Percentiles rank a stretch among this genome's conserved stretches.
phyloP scores from a whole-genome alignment of 2,113 vertebrate species.

The Nannobrachium achirus region DNA sequence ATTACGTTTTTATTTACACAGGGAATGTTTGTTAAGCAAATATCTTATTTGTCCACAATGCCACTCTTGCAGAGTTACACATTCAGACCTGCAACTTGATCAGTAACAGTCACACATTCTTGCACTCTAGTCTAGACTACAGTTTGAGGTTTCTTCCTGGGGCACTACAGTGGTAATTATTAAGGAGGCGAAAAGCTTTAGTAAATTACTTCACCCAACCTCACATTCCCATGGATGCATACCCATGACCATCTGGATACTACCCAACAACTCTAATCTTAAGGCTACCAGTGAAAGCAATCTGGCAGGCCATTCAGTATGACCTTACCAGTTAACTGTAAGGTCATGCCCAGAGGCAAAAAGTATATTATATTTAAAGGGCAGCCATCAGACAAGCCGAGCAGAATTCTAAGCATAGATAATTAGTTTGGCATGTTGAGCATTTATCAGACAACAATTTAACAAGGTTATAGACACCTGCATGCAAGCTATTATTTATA shows the following conservation, averaged over 20 bases:
- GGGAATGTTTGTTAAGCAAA: neutral
- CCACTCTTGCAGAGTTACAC: constrained; percentile 1
- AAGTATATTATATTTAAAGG: constrained; percentile 48
- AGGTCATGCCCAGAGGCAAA: constrained; percentile 50
- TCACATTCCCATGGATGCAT: constrained; percentile 8
- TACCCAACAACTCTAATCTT: too few species aligned
- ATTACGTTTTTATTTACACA: too few species aligned
- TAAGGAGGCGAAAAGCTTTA: neutral
- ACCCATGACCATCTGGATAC: neutral
- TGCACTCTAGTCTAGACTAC: neutral
- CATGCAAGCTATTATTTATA: neutral
- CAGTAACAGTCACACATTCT: neutral
- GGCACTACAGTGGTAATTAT: constrained; percentile 15
- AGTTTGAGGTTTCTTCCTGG: neutral
- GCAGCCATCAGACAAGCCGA: constrained; percentile 5
- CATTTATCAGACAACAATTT: neutral
- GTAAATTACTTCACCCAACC: neutral
- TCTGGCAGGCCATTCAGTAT: constrained; percentile 12
- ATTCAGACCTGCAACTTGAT: neutral
- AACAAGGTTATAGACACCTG: neutral
- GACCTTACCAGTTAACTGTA: constrained; percentile 23
- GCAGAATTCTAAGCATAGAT: neutral
- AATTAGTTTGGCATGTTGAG: neutral
- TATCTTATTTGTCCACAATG: neutral
- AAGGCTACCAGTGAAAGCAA: neutral